These are phyloP conservation scores for Penaeus japonicus DNA, from an alignment of 1,140 invertebrate species.

Conservation along the genomic window DNA sequence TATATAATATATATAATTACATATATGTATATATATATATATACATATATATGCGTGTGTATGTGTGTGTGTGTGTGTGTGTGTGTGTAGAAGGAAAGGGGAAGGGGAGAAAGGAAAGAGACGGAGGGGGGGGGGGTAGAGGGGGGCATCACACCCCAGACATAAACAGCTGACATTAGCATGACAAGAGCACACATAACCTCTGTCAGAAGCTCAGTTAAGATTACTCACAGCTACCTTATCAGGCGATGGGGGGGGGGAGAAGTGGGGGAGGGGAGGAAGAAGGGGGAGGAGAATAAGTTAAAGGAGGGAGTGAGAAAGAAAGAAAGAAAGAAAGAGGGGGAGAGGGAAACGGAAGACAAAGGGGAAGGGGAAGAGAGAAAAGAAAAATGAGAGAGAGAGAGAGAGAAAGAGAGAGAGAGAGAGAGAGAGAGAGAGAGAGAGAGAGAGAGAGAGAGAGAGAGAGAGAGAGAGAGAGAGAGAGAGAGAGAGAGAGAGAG, in stretches of 20 bases:
- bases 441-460: neutral
- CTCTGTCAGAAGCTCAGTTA: too few relatives aligned
- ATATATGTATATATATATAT: neutral
- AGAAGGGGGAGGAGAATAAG: neutral
- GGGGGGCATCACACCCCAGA: too few relatives aligned
- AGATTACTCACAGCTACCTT: too few relatives aligned
- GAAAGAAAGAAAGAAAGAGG: neutral
- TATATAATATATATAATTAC: neutral
- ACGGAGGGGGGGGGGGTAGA: too few relatives aligned
- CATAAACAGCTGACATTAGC: too few relatives aligned
- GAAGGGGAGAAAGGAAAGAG: too few relatives aligned
- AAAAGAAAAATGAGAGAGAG: neutral
- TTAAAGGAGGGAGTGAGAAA: neutral
- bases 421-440: neutral
- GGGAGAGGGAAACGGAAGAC: neutral
- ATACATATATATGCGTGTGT: neutral
- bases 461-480: slow-evolving; percentile 7
- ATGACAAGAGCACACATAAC: too few relatives aligned
- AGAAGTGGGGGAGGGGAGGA: too few relatives aligned
- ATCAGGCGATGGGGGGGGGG: too few relatives aligned
- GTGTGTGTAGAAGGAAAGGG: neutral
- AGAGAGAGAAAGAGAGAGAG: neutral
- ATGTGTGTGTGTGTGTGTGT: neutral
- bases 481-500: slow-evolving; percentile 6
- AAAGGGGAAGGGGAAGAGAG: neutral